Conservation (phyloP, 1,140 invertebrate genomes). For the Drosophila guanche region DNA sequence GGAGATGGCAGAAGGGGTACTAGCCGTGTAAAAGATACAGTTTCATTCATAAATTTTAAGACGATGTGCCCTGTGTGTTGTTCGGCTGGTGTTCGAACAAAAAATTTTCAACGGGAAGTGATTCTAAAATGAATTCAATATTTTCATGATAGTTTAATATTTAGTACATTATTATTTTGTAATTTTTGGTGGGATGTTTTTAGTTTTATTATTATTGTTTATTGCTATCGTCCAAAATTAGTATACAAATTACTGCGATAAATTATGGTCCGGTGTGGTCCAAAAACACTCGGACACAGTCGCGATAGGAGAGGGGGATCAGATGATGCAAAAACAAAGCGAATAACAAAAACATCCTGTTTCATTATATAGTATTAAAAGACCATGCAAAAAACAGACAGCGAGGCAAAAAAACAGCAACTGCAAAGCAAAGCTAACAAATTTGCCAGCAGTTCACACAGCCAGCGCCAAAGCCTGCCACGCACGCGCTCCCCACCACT, state of each 20-base stretch:
- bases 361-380: slow-evolving; percentile 71
- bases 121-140: neutral
- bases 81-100: neutral
- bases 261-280: slow-evolving; percentile 47
- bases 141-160: neutral
- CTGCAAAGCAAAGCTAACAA: slow-evolving; percentile 67
- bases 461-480: slow-evolving; percentile 60
- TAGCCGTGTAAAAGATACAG: slow-evolving; percentile 14
- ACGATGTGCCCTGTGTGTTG: neutral
- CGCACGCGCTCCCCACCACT: slow-evolving; percentile 59
- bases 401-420: slow-evolving; percentile 46
- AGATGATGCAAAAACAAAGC: slow-evolving; percentile 30
- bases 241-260: slow-evolving; percentile 7
- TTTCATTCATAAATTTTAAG: slow-evolving; percentile 60
- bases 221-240: slow-evolving; percentile 39
- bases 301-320: neutral
- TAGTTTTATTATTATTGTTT: neutral
- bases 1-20: neutral
- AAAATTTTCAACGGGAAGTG: neutral
- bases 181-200: too few species aligned
- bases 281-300: slow-evolving; percentile 17
- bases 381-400: slow-evolving; percentile 78
- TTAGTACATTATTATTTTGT: slow-evolving; percentile 1
- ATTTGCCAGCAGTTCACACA: slow-evolving; percentile 73
- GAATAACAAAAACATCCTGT: slow-evolving; percentile 58